phyloP scores from a whole-genome alignment of 2,888 invertebrate species.

The Macrosiphum euphorbiae region DNA sequence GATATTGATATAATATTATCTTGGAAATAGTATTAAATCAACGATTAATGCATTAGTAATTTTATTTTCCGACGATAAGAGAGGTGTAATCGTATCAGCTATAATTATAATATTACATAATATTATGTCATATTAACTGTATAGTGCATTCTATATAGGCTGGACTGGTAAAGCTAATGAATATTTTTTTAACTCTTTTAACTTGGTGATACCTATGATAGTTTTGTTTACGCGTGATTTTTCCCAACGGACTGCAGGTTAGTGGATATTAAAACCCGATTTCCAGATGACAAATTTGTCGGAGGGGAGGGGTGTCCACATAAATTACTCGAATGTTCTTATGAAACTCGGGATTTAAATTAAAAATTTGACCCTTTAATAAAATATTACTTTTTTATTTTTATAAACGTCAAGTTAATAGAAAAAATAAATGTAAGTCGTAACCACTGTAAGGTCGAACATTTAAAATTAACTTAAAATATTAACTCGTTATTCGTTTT shows the following conservation, averaged over 20 bases:
- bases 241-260: neutral
- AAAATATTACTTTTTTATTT: neutral
- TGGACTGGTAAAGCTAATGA: neutral
- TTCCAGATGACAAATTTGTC: neutral
- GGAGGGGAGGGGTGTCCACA: neutral
- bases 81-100: neutral
- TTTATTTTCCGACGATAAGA: neutral
- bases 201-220: neutral
- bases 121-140: neutral
- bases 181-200: neutral
- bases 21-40: neutral
- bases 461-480: slow-evolving; percentile 5
- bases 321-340: neutral
- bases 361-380: neutral
- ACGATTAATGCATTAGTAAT: neutral
- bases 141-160: neutral
- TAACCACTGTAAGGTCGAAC: neutral
- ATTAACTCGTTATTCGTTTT: neutral
- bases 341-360: neutral
- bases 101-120: neutral
- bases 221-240: neutral
- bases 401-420: neutral
- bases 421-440: neutral
- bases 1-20: neutral
- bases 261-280: neutral